Evolutionary conservation across 1,140 invertebrate genomes (phyloP).

Genomic region (Eurosta solidaginis): DNA sequence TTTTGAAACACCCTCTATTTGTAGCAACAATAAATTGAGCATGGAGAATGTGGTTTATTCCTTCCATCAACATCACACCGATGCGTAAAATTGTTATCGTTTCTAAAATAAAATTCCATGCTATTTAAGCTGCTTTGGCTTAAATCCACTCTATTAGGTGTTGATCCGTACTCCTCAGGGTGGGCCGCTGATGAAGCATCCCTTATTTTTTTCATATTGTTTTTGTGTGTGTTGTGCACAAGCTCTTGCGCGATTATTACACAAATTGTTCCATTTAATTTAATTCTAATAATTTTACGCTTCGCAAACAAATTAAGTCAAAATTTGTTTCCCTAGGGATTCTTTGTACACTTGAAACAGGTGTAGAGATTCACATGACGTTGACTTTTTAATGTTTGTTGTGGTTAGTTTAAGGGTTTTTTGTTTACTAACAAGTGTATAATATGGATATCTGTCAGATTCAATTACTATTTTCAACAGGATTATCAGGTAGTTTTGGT

Average conservation of each 20-base stretch:
- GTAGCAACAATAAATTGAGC: too few relatives aligned
- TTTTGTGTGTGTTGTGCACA: not conserved
- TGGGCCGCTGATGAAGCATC: not conserved
- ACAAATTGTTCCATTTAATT: constrained; percentile 37
- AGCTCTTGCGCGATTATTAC: not conserved
- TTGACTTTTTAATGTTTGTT: constrained; percentile 13
- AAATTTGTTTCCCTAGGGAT: not conserved
- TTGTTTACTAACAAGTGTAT: constrained; percentile 28
- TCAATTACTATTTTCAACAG: not conserved
- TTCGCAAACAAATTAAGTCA: constrained; percentile 42
- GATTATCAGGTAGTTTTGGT: constrained; percentile 23
- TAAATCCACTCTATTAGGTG: not conserved
- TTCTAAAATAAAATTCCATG: not conserved
- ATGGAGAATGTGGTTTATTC: not conserved
- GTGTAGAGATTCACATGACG: not conserved
- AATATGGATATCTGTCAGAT: not conserved
- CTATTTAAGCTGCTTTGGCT: not conserved
- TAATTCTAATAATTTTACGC: constrained; percentile 59
- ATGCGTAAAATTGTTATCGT: not conserved
- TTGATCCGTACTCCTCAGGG: not conserved
- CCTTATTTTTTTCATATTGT: not conserved
- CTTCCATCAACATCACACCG: not conserved
- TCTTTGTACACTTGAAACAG: not conserved
- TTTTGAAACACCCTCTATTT: too few relatives aligned
- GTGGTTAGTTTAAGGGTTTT: not conserved